Conservation (phyloP, 2,888 invertebrate genomes). For the Mythimna albipuncta region DNA sequence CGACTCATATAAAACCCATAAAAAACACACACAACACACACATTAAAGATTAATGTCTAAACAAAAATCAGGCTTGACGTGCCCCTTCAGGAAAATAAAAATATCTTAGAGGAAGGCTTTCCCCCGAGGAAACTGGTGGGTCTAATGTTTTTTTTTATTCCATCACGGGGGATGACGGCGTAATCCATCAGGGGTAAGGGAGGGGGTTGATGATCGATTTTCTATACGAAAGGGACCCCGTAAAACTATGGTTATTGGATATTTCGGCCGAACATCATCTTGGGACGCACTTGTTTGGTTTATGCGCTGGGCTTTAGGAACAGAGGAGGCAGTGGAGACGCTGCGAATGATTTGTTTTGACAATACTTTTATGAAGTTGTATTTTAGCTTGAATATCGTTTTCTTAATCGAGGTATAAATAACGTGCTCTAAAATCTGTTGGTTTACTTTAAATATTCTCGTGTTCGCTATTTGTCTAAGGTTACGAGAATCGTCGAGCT, state of each 20-base stretch:
- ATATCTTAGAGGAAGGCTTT: constrained; percentile 77
- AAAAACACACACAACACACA: constrained; percentile 64
- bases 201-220: constrained; percentile 83
- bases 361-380: not conserved
- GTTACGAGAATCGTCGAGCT: no score
- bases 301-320: constrained; percentile 72
- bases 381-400: not conserved
- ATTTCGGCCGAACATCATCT: constrained; percentile 81
- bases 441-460: no score
- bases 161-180: constrained; percentile 81
- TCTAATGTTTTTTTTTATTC: constrained; percentile 89
- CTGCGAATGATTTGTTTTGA: not conserved
- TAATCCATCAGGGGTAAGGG: constrained; percentile 83
- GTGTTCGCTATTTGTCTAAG: no score
- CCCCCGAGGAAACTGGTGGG: constrained; percentile 78
- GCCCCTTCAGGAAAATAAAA: constrained; percentile 77
- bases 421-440: no score
- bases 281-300: constrained; percentile 79
- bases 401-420: no score
- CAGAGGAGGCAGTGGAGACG: constrained; percentile 63
- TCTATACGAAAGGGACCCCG: constrained; percentile 78
- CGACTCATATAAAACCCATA: constrained; percentile 33
- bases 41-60: constrained; percentile 76
- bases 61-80: constrained; percentile 82
- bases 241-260: constrained; percentile 89